Evolutionary conservation across 2,888 invertebrate species (phyloP), one percentile per base, ranked within the genome.

Genomic region (Rhopalosiphum nymphaeae): DNA sequence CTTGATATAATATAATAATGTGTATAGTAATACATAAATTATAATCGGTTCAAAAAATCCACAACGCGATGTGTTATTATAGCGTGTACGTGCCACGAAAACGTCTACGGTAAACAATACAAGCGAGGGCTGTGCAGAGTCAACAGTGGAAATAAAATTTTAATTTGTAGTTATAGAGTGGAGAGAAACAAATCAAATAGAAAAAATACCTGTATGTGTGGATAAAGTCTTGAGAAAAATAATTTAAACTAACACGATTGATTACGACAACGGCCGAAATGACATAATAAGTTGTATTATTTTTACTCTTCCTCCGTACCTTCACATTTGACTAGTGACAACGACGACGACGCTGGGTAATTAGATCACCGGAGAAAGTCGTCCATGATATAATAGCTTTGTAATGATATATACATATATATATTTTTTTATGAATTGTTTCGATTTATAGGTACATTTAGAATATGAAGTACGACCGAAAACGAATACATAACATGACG

Each of bases 311-410:
- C 53, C 44, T 61, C 36, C 11, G 3, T 36, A 4, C 16, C 87
- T 86, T n/a, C 49, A 36, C 46, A 86, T 86, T 46, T 86, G 46
- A 67, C n/a, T 67, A 13, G 1, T 29, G 25, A 44, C 29, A 56
- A 42, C 89, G 42, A 57, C 42, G 9, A 49, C 16, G 21, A 36
- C 49, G n/a, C 84, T 53, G 26, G 13, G 26, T 92, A 92, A 92
- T 92, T 88, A 42, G 92, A 88, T 92, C 88, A 88, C 53, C 5
- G 88, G 92, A 87, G 92, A 92, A 92, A 92, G 92, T 92, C 88
- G 36, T 61, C 49, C 42, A 42, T 92, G 92, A 92, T 86, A 61
- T 88, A 92, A 92, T 36, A 88, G 21, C 36, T 53, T 44, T 29
- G 91, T 56, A 84, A 84, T 26, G 13, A 91, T 29, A 26, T 26